Evolutionary conservation across 2,888 invertebrate species (phyloP), one percentile per base, ranked within the genome.

Genomic region (Cosmorhoe ocellata): DNA sequence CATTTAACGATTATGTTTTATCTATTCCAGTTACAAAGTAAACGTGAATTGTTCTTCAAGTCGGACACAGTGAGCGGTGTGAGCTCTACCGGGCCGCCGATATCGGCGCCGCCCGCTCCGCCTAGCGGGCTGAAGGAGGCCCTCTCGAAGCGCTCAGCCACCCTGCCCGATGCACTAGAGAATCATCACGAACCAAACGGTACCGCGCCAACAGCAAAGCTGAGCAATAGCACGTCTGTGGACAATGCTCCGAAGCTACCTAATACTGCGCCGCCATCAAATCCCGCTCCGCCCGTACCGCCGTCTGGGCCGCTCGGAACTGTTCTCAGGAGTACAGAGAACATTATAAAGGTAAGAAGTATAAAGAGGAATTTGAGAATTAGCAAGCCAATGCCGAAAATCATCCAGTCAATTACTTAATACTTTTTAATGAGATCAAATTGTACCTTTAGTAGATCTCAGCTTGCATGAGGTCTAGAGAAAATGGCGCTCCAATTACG

Each of bases 21-120:
- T 62, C 33, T 14, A 22, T 91, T 91, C 11, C 92, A 95, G 93
- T 92, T 95, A 82, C 95, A 95, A 90, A 94, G 93, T 81, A 96
- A 96, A 91, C 93, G 96, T 69, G 96, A 96, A 91, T 92, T 96
- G 90, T 96, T 96, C 90, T 96, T 96, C 91, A 95, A 95, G 83
- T 92, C 93, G 57, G 92, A 93, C 66, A 90, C 92, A 33, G 86
- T 92, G 76, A 91, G 92, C 69, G 80, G 92, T 71, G 91, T 73
- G 65, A 79, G 80, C 64, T 73, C 80, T 48, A 72, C 84, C 58
- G 84, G 83, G 46, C 76, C 86, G 59, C 84, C 87, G 48, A 67
- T 66, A 55, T 69, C 73, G 69, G 90, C 84, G 66, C 89, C 81
- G 71, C 90, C 84, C 59, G 91, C 81, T 73, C 92, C 87, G 55